Conservation (phyloP, 2,113 vertebrate genomes). For the Albula glossodonta region DNA sequence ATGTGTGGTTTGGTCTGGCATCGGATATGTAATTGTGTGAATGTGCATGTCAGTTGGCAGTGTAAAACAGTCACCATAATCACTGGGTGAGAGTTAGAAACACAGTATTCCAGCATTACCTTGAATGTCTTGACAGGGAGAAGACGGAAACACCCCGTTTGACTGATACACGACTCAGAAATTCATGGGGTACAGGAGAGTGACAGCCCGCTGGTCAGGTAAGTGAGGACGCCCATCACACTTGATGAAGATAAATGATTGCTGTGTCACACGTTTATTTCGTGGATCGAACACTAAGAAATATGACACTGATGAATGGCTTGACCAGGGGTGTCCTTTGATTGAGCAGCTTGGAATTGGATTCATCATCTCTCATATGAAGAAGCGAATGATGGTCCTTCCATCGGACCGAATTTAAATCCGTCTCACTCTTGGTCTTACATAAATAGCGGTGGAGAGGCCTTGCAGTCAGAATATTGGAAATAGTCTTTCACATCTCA, state of each 20-base stretch:
- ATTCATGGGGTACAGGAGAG: slow-evolving; percentile 51
- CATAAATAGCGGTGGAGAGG: slow-evolving; percentile 8
- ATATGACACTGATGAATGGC: slow-evolving; percentile 68
- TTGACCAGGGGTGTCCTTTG: slow-evolving; percentile 57
- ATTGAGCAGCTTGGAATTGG: slow-evolving; percentile 59
- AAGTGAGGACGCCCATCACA: slow-evolving; percentile 42
- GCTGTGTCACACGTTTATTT: slow-evolving; percentile 52
- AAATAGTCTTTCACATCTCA: slow-evolving; percentile 31
- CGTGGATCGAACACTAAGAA: slow-evolving; percentile 65
- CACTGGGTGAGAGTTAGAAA: background rate
- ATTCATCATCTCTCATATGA: slow-evolving; percentile 49
- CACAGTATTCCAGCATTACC: background rate
- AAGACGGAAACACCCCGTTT: slow-evolving; percentile 7
- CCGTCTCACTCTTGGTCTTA: slow-evolving; percentile 5
- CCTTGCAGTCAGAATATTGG: slow-evolving; percentile 16
- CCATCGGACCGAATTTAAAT: slow-evolving; percentile 28
- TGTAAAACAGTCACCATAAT: background rate
- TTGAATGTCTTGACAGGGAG: background rate
- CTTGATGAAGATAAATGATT: slow-evolving; percentile 72
- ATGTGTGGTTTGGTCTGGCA: background rate
- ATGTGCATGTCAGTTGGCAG: slow-evolving; percentile 28
- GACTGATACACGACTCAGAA: slow-evolving; percentile 56
- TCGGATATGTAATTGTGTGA: too few relatives aligned
- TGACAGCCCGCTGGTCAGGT: slow-evolving; percentile 58
- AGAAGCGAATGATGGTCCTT: slow-evolving; percentile 30